These are phyloP conservation scores for Macquaria ambigua DNA, from an alignment of 2,113 vertebrate genomes.

Conservation along the genomic window DNA sequence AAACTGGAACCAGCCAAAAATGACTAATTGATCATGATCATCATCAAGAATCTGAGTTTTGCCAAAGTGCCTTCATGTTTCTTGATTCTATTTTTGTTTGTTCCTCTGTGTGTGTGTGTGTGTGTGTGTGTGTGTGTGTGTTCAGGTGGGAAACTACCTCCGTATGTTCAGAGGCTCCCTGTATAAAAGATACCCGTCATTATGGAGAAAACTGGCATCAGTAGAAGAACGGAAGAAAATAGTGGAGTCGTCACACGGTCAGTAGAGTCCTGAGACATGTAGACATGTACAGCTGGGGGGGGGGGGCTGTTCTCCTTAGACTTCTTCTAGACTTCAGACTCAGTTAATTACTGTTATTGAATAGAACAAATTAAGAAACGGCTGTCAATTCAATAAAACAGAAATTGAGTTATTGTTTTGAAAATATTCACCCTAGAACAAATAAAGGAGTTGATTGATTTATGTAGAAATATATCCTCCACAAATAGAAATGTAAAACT, in stretches of 20 bases:
- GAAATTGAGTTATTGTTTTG: neutral
- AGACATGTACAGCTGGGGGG: neutral
- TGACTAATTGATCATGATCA: neutral
- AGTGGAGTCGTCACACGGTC: constrained; percentile 97
- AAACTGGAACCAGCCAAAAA: neutral
- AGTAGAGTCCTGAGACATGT: constrained; percentile 49
- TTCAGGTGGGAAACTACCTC: constrained; percentile 97
- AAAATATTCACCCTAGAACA: neutral
- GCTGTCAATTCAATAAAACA: neutral
- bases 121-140: neutral
- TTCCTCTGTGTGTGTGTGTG: neutral
- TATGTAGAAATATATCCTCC: neutral
- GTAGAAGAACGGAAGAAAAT: constrained; percentile 99
- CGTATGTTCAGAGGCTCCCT: constrained; percentile 99
- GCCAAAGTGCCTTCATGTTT: neutral
- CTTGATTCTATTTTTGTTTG: neutral
- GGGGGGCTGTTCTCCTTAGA: neutral
- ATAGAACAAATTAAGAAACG: neutral
- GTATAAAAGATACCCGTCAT: constrained; percentile 96
- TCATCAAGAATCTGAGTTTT: no score
- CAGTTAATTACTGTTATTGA: neutral
- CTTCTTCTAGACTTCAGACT: neutral
- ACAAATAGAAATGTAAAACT: no score
- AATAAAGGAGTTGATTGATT: neutral
- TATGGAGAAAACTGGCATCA: constrained; percentile 97